Evolutionary conservation across 92 coral and sea anemone species (phyloP).

Genomic region (Zoanthus sociatus): DNA sequence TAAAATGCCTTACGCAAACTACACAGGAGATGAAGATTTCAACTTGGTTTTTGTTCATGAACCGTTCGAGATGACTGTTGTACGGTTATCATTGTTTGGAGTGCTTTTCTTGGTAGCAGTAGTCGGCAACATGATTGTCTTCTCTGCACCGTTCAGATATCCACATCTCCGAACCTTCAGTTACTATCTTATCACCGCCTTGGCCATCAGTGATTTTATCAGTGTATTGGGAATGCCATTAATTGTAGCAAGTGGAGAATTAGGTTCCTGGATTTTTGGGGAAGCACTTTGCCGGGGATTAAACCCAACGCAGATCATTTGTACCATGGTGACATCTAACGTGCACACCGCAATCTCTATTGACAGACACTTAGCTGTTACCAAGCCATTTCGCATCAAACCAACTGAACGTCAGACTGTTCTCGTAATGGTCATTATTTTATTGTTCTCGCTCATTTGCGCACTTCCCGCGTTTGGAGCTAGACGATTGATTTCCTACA

Average conservation of each 20-base stretch:
- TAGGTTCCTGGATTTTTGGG: slow-evolving; percentile 56
- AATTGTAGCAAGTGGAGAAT: slow-evolving; percentile 59
- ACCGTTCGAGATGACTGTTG: slow-evolving; percentile 61
- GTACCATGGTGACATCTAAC: slow-evolving; percentile 73
- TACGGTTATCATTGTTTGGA: slow-evolving; percentile 60
- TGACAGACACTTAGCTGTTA: slow-evolving; percentile 67
- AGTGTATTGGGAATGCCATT: slow-evolving; percentile 71
- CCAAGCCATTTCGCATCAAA: slow-evolving; percentile 48
- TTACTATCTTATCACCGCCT: slow-evolving; percentile 66
- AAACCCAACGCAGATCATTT: slow-evolving; percentile 75
- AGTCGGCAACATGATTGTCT: slow-evolving; percentile 66
- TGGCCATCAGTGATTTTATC: slow-evolving; percentile 68
- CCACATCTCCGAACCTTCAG: slow-evolving; percentile 67
- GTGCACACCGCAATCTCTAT: slow-evolving; percentile 72
- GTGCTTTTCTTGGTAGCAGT: slow-evolving; percentile 63
- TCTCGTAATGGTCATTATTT: slow-evolving; percentile 45
- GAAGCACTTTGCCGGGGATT: slow-evolving; percentile 63
- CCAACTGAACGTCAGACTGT: slow-evolving; percentile 25
- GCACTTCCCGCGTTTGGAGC: slow-evolving; percentile 62
- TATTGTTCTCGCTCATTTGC: slow-evolving; percentile 55
- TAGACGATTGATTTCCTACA: slow-evolving; percentile 21
- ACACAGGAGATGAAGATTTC: background rate
- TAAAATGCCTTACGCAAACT: background rate
- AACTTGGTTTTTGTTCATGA: slow-evolving; percentile 34
- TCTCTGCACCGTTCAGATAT: slow-evolving; percentile 64